These are phyloP conservation scores for Chunga burmeisteri DNA, from an alignment of 2,113 vertebrate genomes.

Conservation along the genomic window DNA sequence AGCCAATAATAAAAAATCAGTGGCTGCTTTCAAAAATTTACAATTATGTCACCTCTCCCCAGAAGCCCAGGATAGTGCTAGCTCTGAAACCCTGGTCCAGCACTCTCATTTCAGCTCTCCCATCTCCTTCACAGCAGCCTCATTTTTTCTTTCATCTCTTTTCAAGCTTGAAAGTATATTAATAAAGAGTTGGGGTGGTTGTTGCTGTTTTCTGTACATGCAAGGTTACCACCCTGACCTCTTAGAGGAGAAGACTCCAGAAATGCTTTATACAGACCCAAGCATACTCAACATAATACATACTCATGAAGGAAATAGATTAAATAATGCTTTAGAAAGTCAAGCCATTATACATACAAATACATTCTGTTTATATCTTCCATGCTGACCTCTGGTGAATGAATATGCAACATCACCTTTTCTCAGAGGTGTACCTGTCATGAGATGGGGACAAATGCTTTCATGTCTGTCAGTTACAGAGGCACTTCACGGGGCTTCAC, in stretches of 20 bases:
- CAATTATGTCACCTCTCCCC: background rate
- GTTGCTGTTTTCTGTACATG: background rate
- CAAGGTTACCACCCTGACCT: slow-evolving; percentile 23
- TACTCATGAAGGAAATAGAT: slow-evolving; percentile 46
- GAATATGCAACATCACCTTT: slow-evolving; percentile 44
- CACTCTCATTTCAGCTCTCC: background rate
- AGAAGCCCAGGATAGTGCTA: background rate
- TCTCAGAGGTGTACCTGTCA: slow-evolving; percentile 42
- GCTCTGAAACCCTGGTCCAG: background rate
- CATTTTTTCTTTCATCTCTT: background rate
- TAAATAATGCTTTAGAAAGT: slow-evolving; percentile 56
- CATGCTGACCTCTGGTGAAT: slow-evolving; percentile 48
- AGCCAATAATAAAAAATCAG: background rate
- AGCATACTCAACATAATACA: slow-evolving; percentile 51
- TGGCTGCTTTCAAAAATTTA: background rate
- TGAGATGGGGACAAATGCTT: slow-evolving; percentile 14
- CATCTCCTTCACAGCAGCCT: background rate
- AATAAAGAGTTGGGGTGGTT: background rate
- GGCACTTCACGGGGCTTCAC: background rate
- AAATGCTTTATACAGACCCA: slow-evolving; percentile 8
- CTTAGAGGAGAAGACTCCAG: background rate
- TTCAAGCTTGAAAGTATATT: background rate
- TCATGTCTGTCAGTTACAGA: slow-evolving; percentile 9
- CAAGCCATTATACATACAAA: slow-evolving; percentile 36
- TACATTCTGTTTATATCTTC: slow-evolving; percentile 27